These are phyloP conservation scores for Troides aeacus DNA, from an alignment of 2,888 invertebrate species.

Conservation along the genomic window DNA sequence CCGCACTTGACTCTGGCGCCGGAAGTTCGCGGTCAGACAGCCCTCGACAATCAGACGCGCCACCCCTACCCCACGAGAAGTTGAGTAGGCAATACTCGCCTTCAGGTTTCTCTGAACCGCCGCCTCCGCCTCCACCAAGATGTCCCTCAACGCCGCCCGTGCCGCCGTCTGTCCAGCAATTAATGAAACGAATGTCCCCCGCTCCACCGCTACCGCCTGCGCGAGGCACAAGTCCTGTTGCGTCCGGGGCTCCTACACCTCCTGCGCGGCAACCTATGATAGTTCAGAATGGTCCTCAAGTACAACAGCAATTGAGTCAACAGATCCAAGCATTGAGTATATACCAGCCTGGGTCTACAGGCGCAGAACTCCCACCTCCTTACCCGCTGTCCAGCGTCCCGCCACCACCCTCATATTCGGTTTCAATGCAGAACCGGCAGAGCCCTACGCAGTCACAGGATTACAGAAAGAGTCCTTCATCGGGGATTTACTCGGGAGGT, in stretches of 20 bases:
- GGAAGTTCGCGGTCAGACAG: slow-evolving; percentile 94
- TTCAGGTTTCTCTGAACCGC: slow-evolving; percentile 81
- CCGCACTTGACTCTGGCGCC: slow-evolving; percentile 92
- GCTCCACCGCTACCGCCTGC: slow-evolving; percentile 82
- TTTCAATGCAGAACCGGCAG: slow-evolving; percentile 92
- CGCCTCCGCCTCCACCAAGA: slow-evolving; percentile 87
- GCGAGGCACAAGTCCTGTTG: slow-evolving; percentile 87
- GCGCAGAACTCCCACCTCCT: slow-evolving; percentile 85
- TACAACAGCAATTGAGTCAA: slow-evolving; percentile 91
- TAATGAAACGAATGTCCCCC: slow-evolving; percentile 82
- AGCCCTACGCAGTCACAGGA: slow-evolving; percentile 91
- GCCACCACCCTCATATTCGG: slow-evolving; percentile 91
- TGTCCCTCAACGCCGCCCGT: slow-evolving; percentile 85
- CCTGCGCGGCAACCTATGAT: slow-evolving; percentile 87
- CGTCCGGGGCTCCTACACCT: slow-evolving; percentile 80
- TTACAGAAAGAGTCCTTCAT: slow-evolving; percentile 91
- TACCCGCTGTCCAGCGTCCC: slow-evolving; percentile 83
- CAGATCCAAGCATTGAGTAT: slow-evolving; percentile 93
- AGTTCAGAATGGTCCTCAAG: slow-evolving; percentile 89
- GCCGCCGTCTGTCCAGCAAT: slow-evolving; percentile 81
- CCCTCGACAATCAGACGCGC: slow-evolving; percentile 84
- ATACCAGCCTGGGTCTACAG: slow-evolving; percentile 82
- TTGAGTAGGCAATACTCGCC: slow-evolving; percentile 87
- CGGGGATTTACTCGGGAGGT: slow-evolving; percentile 91
- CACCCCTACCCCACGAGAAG: slow-evolving; percentile 81